Evolutionary conservation across 2,113 vertebrate species (phyloP).

Genomic region (Felis chaus): DNA sequence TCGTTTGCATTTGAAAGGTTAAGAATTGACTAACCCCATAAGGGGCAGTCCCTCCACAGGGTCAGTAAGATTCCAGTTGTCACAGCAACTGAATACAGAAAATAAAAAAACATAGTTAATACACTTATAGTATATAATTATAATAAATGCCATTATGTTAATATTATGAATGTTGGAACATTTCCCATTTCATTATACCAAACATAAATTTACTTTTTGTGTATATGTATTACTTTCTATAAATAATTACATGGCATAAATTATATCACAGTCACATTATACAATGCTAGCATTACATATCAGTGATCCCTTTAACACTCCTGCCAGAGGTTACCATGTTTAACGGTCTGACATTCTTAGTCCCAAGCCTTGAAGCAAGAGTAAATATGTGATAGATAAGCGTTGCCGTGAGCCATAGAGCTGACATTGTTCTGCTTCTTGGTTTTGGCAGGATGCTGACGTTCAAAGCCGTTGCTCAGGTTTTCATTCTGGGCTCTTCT

Average conservation of each 20-base stretch:
- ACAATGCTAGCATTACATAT: not conserved
- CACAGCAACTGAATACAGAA: not conserved
- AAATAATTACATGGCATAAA: not conserved
- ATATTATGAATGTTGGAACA: not conserved
- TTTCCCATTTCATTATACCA: not conserved
- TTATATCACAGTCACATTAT: not conserved
- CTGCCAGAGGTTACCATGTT: not conserved
- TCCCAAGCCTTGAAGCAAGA: not conserved
- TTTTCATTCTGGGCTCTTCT: constrained; percentile 68
- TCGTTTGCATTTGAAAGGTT: not conserved
- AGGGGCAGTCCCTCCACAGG: not conserved
- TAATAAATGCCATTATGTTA: not conserved
- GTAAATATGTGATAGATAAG: not conserved
- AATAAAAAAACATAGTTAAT: not conserved
- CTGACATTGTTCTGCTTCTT: not conserved
- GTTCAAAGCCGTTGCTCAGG: constrained; percentile 66
- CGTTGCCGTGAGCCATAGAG: not conserved
- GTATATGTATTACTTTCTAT: not conserved
- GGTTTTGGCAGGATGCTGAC: constrained; percentile 49
- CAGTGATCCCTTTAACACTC: not conserved
- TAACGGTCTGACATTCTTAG: not conserved
- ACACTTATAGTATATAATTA: too few relatives aligned
- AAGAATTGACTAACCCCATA: not conserved
- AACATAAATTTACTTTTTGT: not conserved
- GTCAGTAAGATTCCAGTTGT: not conserved